A percentile compares a stretch with the other conserved stretches of the same genome.
Conservation (phyloP, 2,888 invertebrate species). For the Himalopsyche anomala region DNA sequence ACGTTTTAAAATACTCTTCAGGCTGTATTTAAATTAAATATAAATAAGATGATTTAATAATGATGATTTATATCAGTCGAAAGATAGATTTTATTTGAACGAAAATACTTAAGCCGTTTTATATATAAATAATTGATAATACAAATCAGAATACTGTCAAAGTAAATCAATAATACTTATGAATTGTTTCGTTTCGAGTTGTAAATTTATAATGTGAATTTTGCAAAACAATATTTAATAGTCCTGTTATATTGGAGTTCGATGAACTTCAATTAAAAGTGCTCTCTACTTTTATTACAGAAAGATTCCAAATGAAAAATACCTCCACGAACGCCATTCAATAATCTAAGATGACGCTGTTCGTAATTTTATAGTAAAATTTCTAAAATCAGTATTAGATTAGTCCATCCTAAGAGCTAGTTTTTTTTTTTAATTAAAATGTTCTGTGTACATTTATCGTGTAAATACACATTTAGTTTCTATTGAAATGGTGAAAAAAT, state of each 20-base stretch:
- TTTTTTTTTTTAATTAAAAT: not conserved
- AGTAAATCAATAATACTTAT: constrained; percentile 22
- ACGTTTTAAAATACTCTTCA: not conserved
- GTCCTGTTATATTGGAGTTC: not conserved
- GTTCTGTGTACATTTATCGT: not conserved
- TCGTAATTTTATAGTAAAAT: not conserved
- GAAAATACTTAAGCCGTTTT: not conserved
- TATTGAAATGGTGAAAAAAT: constrained; percentile 13
- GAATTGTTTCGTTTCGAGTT: no score
- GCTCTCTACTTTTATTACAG: constrained; percentile 13
- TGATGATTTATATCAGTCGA: not conserved
- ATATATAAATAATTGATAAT: not conserved
- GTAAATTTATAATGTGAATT: no score
- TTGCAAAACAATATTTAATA: no score
- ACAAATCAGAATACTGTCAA: constrained; percentile 28
- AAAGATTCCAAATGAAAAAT: not conserved
- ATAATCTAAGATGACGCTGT: not conserved
- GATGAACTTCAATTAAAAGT: not conserved
- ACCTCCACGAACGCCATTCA: not conserved
- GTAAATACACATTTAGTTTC: not conserved
- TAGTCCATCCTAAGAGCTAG: not conserved
- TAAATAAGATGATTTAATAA: not conserved
- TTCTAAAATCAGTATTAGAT: not conserved
- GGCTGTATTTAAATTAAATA: not conserved
- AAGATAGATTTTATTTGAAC: not conserved